Percentiles rank a stretch among this genome's conserved stretches.
Evolutionary conservation across 2,888 invertebrate species (phyloP).

Genomic region (Aphodius sticticus): DNA sequence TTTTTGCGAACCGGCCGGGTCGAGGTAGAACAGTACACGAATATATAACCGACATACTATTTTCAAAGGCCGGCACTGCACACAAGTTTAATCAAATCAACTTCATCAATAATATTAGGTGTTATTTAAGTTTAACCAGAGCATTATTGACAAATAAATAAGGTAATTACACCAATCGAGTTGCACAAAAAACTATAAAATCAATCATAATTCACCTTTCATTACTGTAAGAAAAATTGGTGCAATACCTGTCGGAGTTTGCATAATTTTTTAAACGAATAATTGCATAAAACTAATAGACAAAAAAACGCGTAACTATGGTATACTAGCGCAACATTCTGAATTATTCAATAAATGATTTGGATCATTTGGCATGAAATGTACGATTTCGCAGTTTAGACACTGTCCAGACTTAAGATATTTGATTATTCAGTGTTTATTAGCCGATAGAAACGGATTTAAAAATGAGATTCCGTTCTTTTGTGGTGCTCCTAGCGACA

Average conservation of each 20-base stretch:
- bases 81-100: too few relatives aligned
- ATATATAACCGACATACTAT: too few relatives aligned
- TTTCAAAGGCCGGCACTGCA: too few relatives aligned
- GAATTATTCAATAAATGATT: neutral
- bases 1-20: too few relatives aligned
- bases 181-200: neutral
- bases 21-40: too few relatives aligned
- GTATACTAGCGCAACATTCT: neutral
- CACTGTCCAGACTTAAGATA: neutral
- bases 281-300: neutral
- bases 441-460: neutral
- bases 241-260: neutral
- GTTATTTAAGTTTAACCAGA: neutral
- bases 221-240: neutral
- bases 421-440: neutral
- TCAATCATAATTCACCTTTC: neutral
- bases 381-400: neutral
- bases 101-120: too few relatives aligned
- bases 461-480: neutral
- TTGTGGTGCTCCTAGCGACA: neutral
- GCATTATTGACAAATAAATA: neutral
- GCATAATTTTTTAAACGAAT: neutral
- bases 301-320: neutral
- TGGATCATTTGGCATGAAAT: neutral
- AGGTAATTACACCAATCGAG: neutral